Percentiles rank a stretch among this genome's conserved stretches.
phyloP scores from a whole-genome alignment of 2,797 vertebrate genomes.

The Acipenser oxyrinchus region DNA sequence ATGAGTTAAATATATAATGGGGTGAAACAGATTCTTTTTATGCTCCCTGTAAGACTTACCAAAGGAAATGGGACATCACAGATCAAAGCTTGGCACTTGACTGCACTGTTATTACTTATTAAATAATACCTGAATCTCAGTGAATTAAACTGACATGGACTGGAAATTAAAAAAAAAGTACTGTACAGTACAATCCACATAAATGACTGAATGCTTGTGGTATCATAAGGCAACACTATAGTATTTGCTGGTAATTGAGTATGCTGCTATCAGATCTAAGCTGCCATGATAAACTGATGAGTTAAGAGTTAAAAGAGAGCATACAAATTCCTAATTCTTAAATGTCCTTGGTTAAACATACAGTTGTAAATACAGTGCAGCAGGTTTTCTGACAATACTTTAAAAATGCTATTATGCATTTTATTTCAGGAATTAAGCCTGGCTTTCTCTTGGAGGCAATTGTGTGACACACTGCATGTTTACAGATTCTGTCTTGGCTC shows the following conservation, averaged over 20 bases:
- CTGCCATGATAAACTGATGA: slow-evolving; percentile 7
- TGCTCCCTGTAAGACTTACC: too few relatives aligned
- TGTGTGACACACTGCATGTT: slow-evolving; percentile 18
- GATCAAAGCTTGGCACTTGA: too few relatives aligned
- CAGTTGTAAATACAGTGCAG: slow-evolving; percentile 4
- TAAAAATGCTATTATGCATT: slow-evolving; percentile 20
- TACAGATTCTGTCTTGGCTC: too few relatives aligned
- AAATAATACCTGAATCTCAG: too few relatives aligned
- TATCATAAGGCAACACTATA: neutral
- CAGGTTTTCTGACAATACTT: slow-evolving; percentile 14
- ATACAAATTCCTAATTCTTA: neutral
- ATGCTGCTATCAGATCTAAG: too few relatives aligned
- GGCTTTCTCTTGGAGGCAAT: slow-evolving; percentile 29
- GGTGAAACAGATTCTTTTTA: too few relatives aligned
- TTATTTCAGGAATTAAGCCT: slow-evolving; percentile 33
- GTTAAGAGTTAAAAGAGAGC: slow-evolving; percentile 8
- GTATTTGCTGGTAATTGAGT: slow-evolving; percentile 5
- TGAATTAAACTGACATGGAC: too few relatives aligned
- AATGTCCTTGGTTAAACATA: slow-evolving; percentile 25
- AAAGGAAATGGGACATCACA: too few relatives aligned
- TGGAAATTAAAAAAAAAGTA: too few relatives aligned
- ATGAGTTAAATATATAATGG: too few relatives aligned
- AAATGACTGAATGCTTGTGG: neutral
- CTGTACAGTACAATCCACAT: too few relatives aligned
- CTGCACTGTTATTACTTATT: too few relatives aligned